phyloP scores from a whole-genome alignment of 2,113 vertebrate species.

The Bucco capensis region DNA sequence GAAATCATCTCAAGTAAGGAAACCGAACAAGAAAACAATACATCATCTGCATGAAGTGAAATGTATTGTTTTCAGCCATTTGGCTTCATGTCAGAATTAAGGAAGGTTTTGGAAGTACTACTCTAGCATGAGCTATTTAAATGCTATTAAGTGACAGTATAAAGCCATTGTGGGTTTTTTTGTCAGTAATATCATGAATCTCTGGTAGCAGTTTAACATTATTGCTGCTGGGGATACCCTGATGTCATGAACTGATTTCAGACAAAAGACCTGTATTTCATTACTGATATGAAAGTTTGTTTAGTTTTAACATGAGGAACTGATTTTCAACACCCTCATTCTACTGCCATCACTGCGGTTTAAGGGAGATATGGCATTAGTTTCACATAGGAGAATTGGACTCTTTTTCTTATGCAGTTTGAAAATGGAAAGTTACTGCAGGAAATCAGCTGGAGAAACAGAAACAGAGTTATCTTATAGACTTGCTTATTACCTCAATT shows the following conservation, averaged over 20 bases:
- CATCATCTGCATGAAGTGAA: slow-evolving; percentile 15
- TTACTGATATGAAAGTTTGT: not conserved
- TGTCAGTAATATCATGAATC: not conserved
- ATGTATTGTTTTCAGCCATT: slow-evolving; percentile 18
- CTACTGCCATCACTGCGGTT: not conserved
- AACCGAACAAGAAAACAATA: slow-evolving; percentile 37
- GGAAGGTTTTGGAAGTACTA: not conserved
- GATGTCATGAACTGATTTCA: not conserved
- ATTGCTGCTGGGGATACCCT: slow-evolving; percentile 5
- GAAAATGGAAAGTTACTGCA: not conserved
- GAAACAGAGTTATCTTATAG: not conserved
- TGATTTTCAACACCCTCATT: not conserved
- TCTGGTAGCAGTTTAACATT: slow-evolving; percentile 2
- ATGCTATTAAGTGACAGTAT: slow-evolving; percentile 2
- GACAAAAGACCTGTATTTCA: not conserved
- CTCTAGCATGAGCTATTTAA: not conserved
- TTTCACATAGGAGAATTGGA: not conserved
- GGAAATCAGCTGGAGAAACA: not conserved
- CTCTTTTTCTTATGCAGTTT: not conserved
- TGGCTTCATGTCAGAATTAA: slow-evolving; percentile 16
- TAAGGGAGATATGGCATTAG: not conserved
- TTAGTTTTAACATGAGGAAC: not conserved
- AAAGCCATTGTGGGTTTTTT: slow-evolving; percentile 32
- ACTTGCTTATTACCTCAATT: not conserved
- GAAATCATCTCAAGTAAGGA: slow-evolving; percentile 35